Evolutionary conservation across 2,888 invertebrate species (phyloP).

Genomic region (Caenorhabditis sp.): DNA sequence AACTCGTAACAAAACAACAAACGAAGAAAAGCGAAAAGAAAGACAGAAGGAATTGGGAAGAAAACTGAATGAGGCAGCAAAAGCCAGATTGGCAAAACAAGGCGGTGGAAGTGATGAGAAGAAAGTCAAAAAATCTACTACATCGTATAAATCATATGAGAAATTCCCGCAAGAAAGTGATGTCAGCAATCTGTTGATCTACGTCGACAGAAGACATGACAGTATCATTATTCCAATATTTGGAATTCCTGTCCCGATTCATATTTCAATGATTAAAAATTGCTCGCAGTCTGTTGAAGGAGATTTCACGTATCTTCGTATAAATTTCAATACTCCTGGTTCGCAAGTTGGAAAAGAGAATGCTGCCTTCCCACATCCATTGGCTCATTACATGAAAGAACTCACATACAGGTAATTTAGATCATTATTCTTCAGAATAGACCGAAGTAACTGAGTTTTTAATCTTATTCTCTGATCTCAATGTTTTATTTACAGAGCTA

Average conservation of each 20-base stretch:
- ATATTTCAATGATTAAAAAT: constrained; percentile 96
- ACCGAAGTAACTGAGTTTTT: too few relatives aligned
- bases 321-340: constrained; percentile 98
- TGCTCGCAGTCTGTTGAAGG: constrained; percentile 98
- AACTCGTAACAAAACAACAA: constrained; percentile 80
- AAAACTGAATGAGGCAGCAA: constrained; percentile 89
- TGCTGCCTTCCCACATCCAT: constrained; percentile 88
- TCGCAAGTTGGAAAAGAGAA: constrained; percentile 88
- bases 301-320: constrained; percentile 94
- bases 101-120: constrained; percentile 57
- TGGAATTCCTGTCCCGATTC: constrained; percentile 94
- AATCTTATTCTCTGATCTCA: too few relatives aligned
- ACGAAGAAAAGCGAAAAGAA: constrained; percentile 94
- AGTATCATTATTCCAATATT: constrained; percentile 93
- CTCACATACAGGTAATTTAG: constrained; percentile 78
- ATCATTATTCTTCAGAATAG: too few relatives aligned
- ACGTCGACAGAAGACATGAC: constrained; percentile 95
- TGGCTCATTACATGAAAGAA: constrained; percentile 97
- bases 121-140: constrained; percentile 81
- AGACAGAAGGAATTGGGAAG: constrained; percentile 94
- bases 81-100: constrained; percentile 88
- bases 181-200: constrained; percentile 89
- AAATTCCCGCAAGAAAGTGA: constrained; percentile 95
- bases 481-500: constrained; percentile 43
- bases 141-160: constrained; percentile 89